These are phyloP conservation scores for Oreotrochilus melanogaster DNA, from an alignment of 2,113 vertebrate species.

Conservation along the genomic window DNA sequence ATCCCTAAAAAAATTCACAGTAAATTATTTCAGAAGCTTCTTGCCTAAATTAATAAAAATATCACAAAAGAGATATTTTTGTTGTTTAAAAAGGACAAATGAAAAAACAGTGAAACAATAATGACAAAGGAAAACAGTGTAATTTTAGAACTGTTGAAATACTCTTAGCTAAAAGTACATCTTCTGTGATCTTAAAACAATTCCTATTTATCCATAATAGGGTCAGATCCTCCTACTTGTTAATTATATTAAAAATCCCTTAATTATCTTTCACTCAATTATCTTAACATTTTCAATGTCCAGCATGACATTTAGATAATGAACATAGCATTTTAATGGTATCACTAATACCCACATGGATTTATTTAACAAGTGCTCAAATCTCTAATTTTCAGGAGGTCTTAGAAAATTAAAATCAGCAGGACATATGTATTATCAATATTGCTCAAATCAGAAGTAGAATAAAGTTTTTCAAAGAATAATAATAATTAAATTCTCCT, in stretches of 20 bases:
- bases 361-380: background rate
- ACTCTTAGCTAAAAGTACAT: background rate
- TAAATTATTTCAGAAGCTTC: background rate
- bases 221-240: background rate
- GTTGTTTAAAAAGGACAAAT: background rate
- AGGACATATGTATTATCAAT: background rate
- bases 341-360: background rate
- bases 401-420: background rate
- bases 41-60: background rate
- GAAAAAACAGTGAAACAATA: background rate
- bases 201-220: background rate
- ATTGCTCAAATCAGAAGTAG: background rate
- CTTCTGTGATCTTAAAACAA: background rate
- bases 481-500: background rate
- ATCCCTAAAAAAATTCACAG: background rate
- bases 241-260: slow-evolving; percentile 18
- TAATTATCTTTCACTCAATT: slow-evolving; percentile 34
- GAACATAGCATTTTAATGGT: background rate
- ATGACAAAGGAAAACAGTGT: background rate
- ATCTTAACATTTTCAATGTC: slow-evolving; percentile 13
- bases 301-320: slow-evolving; percentile 54
- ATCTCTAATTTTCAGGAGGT: background rate
- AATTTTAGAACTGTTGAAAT: background rate
- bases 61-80: background rate
- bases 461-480: background rate